These are phyloP conservation scores for Euproctis similis DNA, from an alignment of 2,888 invertebrate genomes.

Conservation along the genomic window DNA sequence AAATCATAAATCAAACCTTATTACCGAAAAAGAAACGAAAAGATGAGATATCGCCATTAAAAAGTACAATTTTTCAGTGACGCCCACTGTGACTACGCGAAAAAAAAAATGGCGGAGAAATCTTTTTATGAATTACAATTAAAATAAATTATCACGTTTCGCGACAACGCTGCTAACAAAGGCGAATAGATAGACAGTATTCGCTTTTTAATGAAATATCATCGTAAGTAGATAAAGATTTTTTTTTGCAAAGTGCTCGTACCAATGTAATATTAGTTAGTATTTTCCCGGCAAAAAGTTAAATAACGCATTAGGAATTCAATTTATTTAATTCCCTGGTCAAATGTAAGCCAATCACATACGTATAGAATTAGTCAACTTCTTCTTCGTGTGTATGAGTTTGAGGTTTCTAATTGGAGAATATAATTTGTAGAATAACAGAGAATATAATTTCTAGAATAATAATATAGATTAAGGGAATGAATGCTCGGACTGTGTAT, in stretches of 20 bases:
- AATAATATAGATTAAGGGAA: too few relatives aligned
- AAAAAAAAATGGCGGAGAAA: conserved; percentile 13
- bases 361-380: conserved; percentile 17
- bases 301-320: conserved; percentile 65
- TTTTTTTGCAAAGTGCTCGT: conserved; percentile 44
- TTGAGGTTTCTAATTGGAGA: background rate
- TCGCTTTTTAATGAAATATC: conserved; percentile 46
- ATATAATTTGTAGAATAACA: too few relatives aligned
- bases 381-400: conserved; percentile 14
- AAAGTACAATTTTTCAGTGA: conserved; percentile 17
- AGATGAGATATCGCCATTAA: conserved; percentile 20
- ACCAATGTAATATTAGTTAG: conserved; percentile 50
- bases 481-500: too few relatives aligned
- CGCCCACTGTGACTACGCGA: conserved; percentile 11
- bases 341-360: conserved; percentile 27
- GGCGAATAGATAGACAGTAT: conserved; percentile 33
- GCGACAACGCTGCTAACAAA: conserved; percentile 29
- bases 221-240: conserved; percentile 54
- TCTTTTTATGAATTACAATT: conserved; percentile 37
- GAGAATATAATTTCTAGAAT: too few relatives aligned
- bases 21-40: conserved; percentile 21
- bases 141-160: conserved; percentile 46
- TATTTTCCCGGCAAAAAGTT: conserved; percentile 55
- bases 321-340: conserved; percentile 55
- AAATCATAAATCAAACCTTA: conserved; percentile 18